phyloP scores from a whole-genome alignment of 2,113 vertebrate species.

The Conger conger region DNA sequence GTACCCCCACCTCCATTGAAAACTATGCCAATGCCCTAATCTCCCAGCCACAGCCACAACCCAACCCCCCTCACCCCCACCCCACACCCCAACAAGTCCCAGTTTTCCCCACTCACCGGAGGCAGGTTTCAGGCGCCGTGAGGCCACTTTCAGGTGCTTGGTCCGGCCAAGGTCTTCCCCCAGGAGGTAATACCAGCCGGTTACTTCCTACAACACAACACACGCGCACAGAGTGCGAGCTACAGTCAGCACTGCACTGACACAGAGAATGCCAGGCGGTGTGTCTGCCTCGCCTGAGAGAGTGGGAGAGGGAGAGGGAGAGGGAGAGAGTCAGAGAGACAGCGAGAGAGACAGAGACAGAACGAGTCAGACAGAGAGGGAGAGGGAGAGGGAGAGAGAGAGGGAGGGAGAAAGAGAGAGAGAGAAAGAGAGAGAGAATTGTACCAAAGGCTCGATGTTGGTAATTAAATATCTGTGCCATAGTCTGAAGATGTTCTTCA shows the following conservation, averaged over 20 bases:
- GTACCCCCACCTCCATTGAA: not conserved
- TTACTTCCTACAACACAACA: slow-evolving; percentile 61
- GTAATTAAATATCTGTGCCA: not conserved
- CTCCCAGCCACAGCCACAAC: not conserved
- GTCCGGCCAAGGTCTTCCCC: slow-evolving; percentile 79
- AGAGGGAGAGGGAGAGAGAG: not conserved
- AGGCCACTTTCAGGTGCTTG: slow-evolving; percentile 85
- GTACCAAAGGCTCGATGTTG: not conserved
- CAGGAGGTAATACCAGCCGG: slow-evolving; percentile 88
- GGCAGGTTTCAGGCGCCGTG: slow-evolving; percentile 47
- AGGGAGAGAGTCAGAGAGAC: not conserved
- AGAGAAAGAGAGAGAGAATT: not conserved
- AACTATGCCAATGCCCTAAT: not conserved
- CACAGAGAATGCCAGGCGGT: not conserved
- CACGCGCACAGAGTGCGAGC: not conserved
- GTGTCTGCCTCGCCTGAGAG: not conserved
- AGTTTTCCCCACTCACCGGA: slow-evolving; percentile 48
- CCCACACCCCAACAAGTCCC: too few relatives aligned
- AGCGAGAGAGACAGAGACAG: not conserved
- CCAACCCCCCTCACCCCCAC: too few relatives aligned
- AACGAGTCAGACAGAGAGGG: slow-evolving; percentile 1
- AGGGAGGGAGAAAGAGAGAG: too few relatives aligned
- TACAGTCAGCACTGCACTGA: not conserved
- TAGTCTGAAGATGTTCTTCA: not conserved
- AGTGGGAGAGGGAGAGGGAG: not conserved